Evolutionary conservation across 1,140 invertebrate species (phyloP).

Genomic region (Polypedilum vanderplanki): DNA sequence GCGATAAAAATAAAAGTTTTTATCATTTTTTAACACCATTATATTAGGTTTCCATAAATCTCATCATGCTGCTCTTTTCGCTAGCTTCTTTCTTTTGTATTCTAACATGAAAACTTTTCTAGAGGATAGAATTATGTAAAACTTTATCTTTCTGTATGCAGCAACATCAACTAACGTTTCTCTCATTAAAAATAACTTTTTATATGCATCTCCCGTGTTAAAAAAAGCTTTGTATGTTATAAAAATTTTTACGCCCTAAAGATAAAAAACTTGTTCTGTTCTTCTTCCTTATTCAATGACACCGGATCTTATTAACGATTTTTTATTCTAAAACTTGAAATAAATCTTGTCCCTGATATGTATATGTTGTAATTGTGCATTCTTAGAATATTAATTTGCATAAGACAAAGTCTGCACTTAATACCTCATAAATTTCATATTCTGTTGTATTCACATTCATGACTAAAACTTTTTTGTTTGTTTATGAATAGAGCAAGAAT

Average conservation of each 20-base stretch:
- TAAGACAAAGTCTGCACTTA: conserved; percentile 2
- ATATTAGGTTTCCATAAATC: too few species aligned
- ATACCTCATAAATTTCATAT: conserved; percentile 14
- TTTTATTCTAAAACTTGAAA: neutral
- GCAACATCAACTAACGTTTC: neutral
- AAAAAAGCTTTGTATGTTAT: too few species aligned
- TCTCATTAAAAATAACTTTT: neutral
- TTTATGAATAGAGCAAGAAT: too few species aligned
- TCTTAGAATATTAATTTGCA: conserved; percentile 1
- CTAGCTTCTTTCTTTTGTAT: too few species aligned
- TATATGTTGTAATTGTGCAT: too few species aligned
- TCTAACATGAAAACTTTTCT: too few species aligned
- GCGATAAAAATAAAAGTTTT: too few species aligned
- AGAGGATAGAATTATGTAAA: conserved; percentile 4
- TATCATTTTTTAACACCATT: too few species aligned
- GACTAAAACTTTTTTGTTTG: too few species aligned
- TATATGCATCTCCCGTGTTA: too few species aligned
- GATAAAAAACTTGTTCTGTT: neutral
- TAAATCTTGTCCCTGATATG: neutral
- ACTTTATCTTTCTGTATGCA: neutral
- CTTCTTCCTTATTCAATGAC: neutral
- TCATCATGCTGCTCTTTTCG: too few species aligned
- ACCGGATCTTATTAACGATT: conserved; percentile 10
- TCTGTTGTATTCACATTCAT: too few species aligned
- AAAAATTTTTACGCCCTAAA: neutral